Evolutionary conservation across 2,888 invertebrate genomes (phyloP), one percentile per base, ranked within the genome.

Genomic region (Pristionchus exspectatus): DNA sequence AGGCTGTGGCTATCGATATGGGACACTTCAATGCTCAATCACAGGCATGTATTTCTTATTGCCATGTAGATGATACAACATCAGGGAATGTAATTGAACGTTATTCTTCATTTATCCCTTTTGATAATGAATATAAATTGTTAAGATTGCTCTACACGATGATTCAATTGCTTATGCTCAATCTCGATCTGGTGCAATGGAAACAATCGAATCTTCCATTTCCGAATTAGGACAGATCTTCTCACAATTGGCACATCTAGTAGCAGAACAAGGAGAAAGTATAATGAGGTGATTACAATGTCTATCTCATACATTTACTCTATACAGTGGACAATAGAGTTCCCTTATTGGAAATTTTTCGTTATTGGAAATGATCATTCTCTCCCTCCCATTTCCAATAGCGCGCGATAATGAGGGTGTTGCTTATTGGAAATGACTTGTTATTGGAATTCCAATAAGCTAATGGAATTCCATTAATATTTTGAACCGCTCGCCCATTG

Each of bases 151-250:
- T 93, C 96, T 97, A 83, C 96, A 97, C 94, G 97, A 97, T 94
- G 97, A 98, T 96, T 97, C 96, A 95, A 98, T 98, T 95, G 96
- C 97, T 85, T 99, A 98, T 96, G 96, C 98, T 72, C 97, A 97
- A 94, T 97, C 97, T 94, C 96, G 99, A 94, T 98, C 98, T 69
- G 98, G 98, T 95, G 98, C 99, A 0, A 99, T 99, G 98, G 98
- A 99, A 95, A 98, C 97, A 95, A 99, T 99, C 95, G 99, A 99
- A 96, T 97, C 98, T 87, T 99, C 99, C 30, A 99, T 99, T 94
- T 98, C 99, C 24, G 99, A 99, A 89, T 96, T 99, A 84, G 99
- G 99, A n/a, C 98, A 98, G 21, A 99, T 99, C 95, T 99, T 99
- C 95, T 95, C 95, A 87, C 96, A 96, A 92, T 93, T 96, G 88